Conservation (phyloP, 1,140 invertebrate species). For the Aphaenogaster floridana region DNA sequence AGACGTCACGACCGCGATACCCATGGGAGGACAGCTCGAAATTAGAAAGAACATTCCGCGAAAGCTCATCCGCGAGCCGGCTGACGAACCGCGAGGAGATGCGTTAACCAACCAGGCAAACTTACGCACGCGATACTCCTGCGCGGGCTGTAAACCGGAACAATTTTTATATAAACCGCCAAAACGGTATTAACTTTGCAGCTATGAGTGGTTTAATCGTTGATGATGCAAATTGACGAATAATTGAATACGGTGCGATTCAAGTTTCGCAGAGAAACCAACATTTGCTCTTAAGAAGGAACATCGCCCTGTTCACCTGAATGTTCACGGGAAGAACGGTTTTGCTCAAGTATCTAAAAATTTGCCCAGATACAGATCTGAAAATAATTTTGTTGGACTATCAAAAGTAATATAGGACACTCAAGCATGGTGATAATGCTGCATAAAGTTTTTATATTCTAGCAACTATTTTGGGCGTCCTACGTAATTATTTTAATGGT, state of each 20-base stretch:
- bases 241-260: neutral
- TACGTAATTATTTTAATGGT: too few species aligned
- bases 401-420: too few species aligned
- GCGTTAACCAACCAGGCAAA: conserved; percentile 15
- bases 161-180: neutral
- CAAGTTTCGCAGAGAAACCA: neutral
- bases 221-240: neutral
- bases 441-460: too few species aligned
- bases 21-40: conserved; percentile 25
- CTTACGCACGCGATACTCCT: neutral
- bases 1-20: conserved; percentile 36
- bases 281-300: neutral
- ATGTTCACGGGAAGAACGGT: too few species aligned
- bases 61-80: conserved; percentile 23
- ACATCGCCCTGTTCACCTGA: neutral
- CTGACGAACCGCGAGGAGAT: neutral
- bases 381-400: too few species aligned
- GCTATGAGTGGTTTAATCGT: neutral
- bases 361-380: too few species aligned
- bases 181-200: neutral
- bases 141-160: neutral
- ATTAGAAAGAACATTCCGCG: conserved; percentile 33
- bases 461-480: too few species aligned
- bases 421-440: too few species aligned
- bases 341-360: too few species aligned